Conservation (phyloP, 2,113 vertebrate genomes). For the Nansenia antarctica region DNA sequence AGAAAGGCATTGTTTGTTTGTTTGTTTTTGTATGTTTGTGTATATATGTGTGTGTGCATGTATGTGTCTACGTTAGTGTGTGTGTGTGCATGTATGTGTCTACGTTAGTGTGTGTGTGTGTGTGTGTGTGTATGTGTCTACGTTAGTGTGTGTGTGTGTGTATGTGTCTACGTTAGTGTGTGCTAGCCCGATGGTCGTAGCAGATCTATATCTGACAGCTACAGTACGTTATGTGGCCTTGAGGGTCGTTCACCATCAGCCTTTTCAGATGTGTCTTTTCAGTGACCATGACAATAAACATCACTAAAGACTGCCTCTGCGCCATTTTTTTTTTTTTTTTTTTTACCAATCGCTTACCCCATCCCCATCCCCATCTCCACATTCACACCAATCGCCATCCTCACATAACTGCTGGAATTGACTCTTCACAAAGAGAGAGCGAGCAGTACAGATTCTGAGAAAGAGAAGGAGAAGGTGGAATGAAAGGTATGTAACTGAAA, state of each 20-base stretch:
- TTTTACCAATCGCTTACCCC: background rate
- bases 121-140: background rate
- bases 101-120: background rate
- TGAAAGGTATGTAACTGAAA: background rate
- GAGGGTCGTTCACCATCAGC: slow-evolving; percentile 15
- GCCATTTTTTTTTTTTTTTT: background rate
- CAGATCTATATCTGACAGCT: background rate
- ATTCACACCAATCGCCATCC: background rate
- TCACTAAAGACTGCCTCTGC: slow-evolving; percentile 3
- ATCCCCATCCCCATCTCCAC: background rate
- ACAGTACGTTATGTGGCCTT: slow-evolving; percentile 46
- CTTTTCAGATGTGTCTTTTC: slow-evolving; percentile 44
- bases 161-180: too few species aligned
- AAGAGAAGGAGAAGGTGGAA: background rate
- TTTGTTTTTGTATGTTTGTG: background rate
- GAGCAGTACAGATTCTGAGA: background rate
- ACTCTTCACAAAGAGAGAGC: background rate
- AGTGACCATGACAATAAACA: slow-evolving; percentile 26
- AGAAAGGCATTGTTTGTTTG: background rate
- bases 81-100: background rate
- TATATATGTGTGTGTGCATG: background rate
- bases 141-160: background rate
- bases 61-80: too few species aligned
- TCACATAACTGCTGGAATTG: slow-evolving; percentile 4
- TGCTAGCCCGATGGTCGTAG: background rate